phyloP scores from a whole-genome alignment of 2,113 vertebrate genomes.

The Aplodontia rufa region DNA sequence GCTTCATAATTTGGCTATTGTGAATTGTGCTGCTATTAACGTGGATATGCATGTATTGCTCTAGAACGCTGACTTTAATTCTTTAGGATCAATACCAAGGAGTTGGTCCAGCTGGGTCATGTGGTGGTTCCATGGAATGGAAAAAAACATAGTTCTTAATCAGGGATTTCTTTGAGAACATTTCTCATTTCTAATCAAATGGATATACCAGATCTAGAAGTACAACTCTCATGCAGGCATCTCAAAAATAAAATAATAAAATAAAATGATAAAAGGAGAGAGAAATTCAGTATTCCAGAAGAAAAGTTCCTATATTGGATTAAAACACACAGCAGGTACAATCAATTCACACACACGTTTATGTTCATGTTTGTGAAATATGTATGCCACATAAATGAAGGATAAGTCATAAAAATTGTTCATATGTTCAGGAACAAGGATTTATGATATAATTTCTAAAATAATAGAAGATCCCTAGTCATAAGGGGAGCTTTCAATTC shows the following conservation, averaged over 20 bases:
- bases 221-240: not conserved
- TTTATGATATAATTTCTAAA: conserved; percentile 3
- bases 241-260: too few relatives aligned
- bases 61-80: too few relatives aligned
- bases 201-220: conserved; percentile 2
- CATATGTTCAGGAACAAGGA: not conserved
- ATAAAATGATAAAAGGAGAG: not conserved
- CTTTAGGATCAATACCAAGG: too few relatives aligned
- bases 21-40: too few relatives aligned
- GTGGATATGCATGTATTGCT: too few relatives aligned
- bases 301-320: not conserved
- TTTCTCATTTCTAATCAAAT: conserved; percentile 26
- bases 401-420: conserved; percentile 17
- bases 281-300: conserved; percentile 11
- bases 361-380: not conserved
- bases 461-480: not conserved
- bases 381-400: not conserved
- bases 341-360: not conserved
- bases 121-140: not conserved
- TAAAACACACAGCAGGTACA: not conserved
- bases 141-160: not conserved
- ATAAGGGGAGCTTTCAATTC: not conserved
- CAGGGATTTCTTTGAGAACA: not conserved
- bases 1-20: too few relatives aligned
- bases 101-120: too few relatives aligned